Evolutionary conservation across 2,888 invertebrate genomes (phyloP).

Genomic region (Venusia cambrica): DNA sequence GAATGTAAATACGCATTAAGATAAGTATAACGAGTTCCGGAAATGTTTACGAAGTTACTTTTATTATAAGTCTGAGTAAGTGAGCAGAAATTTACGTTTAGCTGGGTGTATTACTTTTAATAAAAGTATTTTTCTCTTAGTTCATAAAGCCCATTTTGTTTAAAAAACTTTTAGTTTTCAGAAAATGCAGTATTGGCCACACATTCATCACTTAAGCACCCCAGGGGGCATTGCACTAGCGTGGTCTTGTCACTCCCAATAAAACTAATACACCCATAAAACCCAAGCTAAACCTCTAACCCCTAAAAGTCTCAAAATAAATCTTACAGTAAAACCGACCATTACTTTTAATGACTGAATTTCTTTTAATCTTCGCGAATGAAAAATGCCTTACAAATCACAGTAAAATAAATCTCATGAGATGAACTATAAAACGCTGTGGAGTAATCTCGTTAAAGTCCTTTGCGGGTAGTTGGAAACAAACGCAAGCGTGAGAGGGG

Average conservation of each 20-base stretch:
- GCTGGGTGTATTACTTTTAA: not conserved
- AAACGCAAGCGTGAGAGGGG: conserved; percentile 16
- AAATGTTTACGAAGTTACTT: conserved; percentile 20
- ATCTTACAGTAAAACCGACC: conserved; percentile 54
- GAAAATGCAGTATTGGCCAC: too few relatives aligned
- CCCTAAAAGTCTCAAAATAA: conserved; percentile 49
- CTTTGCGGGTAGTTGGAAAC: conserved; percentile 57
- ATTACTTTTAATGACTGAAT: conserved; percentile 65
- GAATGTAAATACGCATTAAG: conserved; percentile 46
- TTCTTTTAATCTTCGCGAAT: conserved; percentile 61
- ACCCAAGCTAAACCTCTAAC: conserved; percentile 37
- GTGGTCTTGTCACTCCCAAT: conserved; percentile 18
- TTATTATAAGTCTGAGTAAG: not conserved
- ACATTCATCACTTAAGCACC: conserved; percentile 3
- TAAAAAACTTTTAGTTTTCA: too few relatives aligned
- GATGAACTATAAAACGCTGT: conserved; percentile 72
- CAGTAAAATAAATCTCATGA: conserved; percentile 65
- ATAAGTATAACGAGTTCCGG: conserved; percentile 32
- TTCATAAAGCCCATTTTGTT: too few relatives aligned
- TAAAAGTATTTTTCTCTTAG: not conserved
- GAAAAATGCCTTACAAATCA: conserved; percentile 66
- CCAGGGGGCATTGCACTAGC: conserved; percentile 9
- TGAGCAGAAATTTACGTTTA: conserved; percentile 2
- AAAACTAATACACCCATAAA: conserved; percentile 35
- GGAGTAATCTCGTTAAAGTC: conserved; percentile 71